Percentiles rank a stretch among this genome's conserved stretches.
phyloP scores from a whole-genome alignment of 2,797 vertebrate species.

The Microtus obscurus region DNA sequence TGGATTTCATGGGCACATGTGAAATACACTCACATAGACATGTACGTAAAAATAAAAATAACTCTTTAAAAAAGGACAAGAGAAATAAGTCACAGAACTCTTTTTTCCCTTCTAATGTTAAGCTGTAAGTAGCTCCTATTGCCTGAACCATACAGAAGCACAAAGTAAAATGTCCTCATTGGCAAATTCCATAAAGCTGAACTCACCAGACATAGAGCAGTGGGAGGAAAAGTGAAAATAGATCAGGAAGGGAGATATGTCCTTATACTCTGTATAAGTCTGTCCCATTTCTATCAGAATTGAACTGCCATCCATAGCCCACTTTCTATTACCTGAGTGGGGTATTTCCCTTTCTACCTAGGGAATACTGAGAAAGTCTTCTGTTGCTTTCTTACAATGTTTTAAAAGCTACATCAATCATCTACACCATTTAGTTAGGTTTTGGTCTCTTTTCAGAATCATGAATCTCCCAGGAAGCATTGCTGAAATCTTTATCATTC shows the following conservation, averaged over 20 bases:
- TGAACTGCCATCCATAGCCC: not conserved
- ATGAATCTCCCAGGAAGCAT: not conserved
- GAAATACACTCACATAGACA: not conserved
- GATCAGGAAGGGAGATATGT: not conserved
- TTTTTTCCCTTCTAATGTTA: constrained; percentile 9
- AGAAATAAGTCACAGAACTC: not conserved
- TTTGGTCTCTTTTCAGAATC: constrained; percentile 49
- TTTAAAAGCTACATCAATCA: constrained; percentile 39
- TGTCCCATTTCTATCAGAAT: constrained; percentile 41
- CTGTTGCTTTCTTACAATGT: not conserved
- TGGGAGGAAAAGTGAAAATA: not conserved
- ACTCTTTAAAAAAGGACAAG: not conserved
- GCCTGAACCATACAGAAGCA: not conserved
- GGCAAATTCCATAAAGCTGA: not conserved
- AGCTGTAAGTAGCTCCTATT: not conserved
- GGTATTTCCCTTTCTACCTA: not conserved
- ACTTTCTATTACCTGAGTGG: not conserved
- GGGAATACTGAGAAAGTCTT: not conserved
- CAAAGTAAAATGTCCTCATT: not conserved
- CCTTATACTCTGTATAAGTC: not conserved
- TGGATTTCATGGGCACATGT: not conserved
- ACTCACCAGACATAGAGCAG: not conserved
- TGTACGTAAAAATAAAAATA: not conserved
- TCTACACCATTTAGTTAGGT: constrained; percentile 42
- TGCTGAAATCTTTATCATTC: constrained; percentile 19